Conservation (phyloP, 1,140 invertebrate species). For the Bombus fervidus region DNA sequence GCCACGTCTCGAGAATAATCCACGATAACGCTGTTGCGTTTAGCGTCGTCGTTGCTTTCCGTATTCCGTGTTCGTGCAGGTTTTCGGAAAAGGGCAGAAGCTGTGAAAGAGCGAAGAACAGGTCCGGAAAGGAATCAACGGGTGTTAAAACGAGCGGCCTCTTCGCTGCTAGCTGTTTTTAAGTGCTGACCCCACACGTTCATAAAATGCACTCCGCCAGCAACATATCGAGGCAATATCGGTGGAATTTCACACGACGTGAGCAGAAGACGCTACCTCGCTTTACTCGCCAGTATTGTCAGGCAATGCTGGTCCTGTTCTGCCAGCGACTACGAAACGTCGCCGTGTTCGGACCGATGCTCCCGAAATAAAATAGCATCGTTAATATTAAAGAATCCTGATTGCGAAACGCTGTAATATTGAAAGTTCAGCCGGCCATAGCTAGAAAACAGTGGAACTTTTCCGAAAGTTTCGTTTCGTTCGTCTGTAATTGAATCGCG, state of each 20-base stretch:
- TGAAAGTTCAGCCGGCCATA: too few relatives aligned
- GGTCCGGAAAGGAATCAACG: neutral
- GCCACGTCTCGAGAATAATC: neutral
- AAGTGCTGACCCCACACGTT: conserved; percentile 28
- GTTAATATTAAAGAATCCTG: conserved; percentile 25
- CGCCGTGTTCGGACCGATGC: neutral
- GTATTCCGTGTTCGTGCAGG: neutral
- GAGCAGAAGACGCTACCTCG: conserved; percentile 29
- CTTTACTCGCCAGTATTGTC: conserved; percentile 16
- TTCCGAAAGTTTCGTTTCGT: neutral
- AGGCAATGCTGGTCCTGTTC: neutral
- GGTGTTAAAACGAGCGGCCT: conserved; percentile 1
- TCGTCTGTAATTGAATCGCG: conserved; percentile 1
- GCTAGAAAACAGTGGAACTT: conserved; percentile 7
- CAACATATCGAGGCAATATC: conserved; percentile 51
- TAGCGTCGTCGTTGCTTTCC: too few relatives aligned
- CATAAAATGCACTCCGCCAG: conserved; percentile 46
- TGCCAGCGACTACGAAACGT: neutral
- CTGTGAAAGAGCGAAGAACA: neutral
- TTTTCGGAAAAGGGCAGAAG: neutral
- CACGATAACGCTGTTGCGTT: neutral
- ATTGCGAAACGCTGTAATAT: neutral
- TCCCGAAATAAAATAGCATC: conserved; percentile 6
- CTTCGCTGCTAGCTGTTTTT: conserved; percentile 33
- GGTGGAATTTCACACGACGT: conserved; percentile 44